Evolutionary conservation across 2,797 vertebrate species (phyloP).

Genomic region (Cygnus olor): DNA sequence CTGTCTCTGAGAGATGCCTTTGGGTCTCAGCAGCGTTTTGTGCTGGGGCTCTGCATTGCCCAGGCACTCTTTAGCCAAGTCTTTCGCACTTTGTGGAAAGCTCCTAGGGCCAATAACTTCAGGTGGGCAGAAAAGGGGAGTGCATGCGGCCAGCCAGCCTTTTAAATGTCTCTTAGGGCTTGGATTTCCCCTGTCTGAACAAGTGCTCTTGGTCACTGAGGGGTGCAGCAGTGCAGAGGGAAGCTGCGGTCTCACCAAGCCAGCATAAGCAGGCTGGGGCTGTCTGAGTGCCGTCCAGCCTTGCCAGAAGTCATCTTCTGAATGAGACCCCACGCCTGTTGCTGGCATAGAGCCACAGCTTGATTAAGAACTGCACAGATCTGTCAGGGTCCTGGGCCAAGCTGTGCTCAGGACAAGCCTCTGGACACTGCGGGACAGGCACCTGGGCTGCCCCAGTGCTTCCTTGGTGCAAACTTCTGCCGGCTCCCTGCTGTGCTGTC

Average conservation of each 20-base stretch:
- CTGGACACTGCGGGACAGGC: fast-evolving
- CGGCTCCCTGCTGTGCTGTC: background rate
- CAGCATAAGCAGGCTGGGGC: fast-evolving
- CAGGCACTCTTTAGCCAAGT: background rate
- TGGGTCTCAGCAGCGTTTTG: background rate
- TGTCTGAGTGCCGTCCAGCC: background rate
- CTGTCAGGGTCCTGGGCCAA: background rate
- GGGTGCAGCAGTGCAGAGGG: background rate
- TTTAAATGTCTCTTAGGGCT: background rate
- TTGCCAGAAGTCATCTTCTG: background rate
- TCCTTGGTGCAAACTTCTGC: background rate
- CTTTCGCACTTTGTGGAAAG: background rate
- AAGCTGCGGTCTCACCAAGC: background rate
- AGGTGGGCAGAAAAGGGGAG: background rate
- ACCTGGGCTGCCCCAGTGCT: background rate
- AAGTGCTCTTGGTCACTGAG: background rate
- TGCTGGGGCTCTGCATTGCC: background rate
- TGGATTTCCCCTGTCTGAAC: background rate
- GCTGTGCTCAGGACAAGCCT: background rate
- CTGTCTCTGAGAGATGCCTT: background rate
- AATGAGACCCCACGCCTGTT: fast-evolving
- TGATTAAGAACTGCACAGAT: too few species aligned
- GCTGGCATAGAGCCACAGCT: background rate
- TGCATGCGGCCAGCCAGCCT: background rate
- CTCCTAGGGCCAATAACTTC: background rate